Evolutionary conservation across 2,113 vertebrate genomes (phyloP).

Genomic region (Podiceps cristatus): DNA sequence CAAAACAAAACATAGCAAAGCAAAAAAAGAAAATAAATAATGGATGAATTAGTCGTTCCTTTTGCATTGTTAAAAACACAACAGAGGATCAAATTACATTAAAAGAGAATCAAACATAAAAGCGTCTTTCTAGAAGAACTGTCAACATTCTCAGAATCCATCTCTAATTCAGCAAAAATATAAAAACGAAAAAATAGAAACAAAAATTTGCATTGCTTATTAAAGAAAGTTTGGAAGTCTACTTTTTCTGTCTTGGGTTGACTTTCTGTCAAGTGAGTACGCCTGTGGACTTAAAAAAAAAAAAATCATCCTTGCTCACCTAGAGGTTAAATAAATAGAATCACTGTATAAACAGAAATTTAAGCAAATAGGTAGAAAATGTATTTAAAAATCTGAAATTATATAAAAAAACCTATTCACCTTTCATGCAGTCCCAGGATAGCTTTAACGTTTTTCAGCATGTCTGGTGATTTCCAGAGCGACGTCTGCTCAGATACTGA

Average conservation of each 20-base stretch:
- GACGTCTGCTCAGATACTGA: neutral
- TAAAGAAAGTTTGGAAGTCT: neutral
- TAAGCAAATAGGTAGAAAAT: neutral
- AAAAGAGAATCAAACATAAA: constrained; percentile 22
- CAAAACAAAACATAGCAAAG: constrained; percentile 13
- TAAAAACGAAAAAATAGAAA: neutral
- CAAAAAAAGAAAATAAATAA: constrained; percentile 52
- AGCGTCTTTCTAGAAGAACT: constrained; percentile 1
- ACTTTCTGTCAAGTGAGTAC: neutral
- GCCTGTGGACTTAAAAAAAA: neutral
- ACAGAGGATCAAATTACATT: constrained; percentile 18
- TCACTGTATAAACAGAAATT: neutral
- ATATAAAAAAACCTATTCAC: neutral
- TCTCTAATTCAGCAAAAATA: constrained; percentile 16
- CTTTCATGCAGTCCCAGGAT: neutral
- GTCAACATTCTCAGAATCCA: neutral
- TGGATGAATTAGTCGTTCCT: constrained; percentile 20
- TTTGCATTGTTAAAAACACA: constrained; percentile 35
- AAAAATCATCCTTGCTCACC: neutral
- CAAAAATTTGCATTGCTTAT: neutral
- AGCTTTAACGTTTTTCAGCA: neutral
- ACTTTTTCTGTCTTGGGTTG: neutral
- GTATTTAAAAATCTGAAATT: neutral
- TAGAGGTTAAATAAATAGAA: neutral
- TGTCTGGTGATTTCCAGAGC: neutral